A percentile compares a stretch with the other conserved stretches of the same genome.
Conservation (phyloP, 2,888 invertebrate genomes). For the Oligia fasciuncula region DNA sequence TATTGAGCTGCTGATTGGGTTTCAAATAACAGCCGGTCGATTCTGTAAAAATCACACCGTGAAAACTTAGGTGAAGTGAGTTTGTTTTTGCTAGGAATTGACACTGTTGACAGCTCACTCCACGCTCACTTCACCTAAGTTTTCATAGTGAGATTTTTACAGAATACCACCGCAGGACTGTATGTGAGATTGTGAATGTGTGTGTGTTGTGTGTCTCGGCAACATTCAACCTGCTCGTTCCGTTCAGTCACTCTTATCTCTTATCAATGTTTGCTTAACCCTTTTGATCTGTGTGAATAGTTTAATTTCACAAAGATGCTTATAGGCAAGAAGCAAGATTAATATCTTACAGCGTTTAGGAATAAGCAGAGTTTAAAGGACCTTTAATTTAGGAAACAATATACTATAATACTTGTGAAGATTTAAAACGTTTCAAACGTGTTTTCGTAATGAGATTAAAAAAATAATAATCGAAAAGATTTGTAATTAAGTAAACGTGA, state of each 20-base stretch:
- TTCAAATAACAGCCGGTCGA: not conserved
- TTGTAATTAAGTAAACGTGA: not conserved
- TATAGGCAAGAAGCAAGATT: slow-evolving; percentile 11
- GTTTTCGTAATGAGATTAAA: not conserved
- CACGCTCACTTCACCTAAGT: too few species aligned
- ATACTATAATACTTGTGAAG: not conserved
- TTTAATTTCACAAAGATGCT: slow-evolving; percentile 27
- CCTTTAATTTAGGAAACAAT: too few species aligned
- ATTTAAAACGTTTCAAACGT: not conserved
- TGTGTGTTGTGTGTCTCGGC: slow-evolving; percentile 2
- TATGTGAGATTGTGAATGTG: not conserved
- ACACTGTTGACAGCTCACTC: too few species aligned
- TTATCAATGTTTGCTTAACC: slow-evolving; percentile 48
- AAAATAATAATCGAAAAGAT: not conserved
- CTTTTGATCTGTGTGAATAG: slow-evolving; percentile 28
- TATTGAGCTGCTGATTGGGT: not conserved
- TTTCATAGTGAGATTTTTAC: too few species aligned
- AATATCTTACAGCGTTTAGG: slow-evolving; percentile 7
- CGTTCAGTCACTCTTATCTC: slow-evolving; percentile 49
- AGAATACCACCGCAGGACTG: not conserved
- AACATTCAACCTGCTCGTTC: slow-evolving; percentile 20
- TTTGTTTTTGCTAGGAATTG: too few species aligned
- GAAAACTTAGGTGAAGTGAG: too few species aligned
- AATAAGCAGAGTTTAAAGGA: not conserved
- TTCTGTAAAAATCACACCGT: too few species aligned